Percentiles rank a stretch among this genome's conserved stretches.
Evolutionary conservation across 1,140 invertebrate genomes (phyloP).

Genomic region (Temnothorax curvispinosus): DNA sequence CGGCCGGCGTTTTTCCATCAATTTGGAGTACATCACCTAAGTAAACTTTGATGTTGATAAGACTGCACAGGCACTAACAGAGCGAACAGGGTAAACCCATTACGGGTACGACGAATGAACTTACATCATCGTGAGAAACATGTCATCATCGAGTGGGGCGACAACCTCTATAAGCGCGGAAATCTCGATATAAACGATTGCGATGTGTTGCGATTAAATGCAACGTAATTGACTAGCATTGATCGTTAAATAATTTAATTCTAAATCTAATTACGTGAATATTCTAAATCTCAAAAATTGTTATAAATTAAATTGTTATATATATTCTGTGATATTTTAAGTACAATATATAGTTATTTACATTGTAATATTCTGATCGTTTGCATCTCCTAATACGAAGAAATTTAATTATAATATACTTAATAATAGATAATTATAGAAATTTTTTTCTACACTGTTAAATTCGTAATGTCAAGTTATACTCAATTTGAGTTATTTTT

Average conservation of each 20-base stretch:
- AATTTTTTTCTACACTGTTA: neutral
- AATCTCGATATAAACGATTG: conserved; percentile 47
- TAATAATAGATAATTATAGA: neutral
- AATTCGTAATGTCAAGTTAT: too few species aligned
- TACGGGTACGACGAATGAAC: conserved; percentile 49
- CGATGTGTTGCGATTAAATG: neutral
- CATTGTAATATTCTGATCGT: neutral
- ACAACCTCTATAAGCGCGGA: neutral
- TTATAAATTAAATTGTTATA: too few species aligned
- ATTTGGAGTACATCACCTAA: conserved; percentile 62
- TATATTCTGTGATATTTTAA: neutral
- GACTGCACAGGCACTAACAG: conserved; percentile 17
- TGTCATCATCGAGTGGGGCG: conserved; percentile 14
- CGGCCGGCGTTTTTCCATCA: conserved; percentile 45
- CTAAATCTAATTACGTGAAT: neutral
- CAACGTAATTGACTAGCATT: neutral
- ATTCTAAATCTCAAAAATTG: conserved; percentile 1
- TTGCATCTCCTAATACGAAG: neutral
- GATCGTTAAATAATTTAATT: conserved; percentile 1
- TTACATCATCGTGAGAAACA: conserved; percentile 39
- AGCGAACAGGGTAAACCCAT: conserved; percentile 63
- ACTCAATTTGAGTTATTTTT: too few species aligned
- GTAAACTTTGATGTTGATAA: conserved; percentile 65
- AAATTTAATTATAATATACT: neutral
- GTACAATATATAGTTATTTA: neutral